Evolutionary conservation across 2,113 vertebrate genomes (phyloP).

Genomic region (Fulica atra): DNA sequence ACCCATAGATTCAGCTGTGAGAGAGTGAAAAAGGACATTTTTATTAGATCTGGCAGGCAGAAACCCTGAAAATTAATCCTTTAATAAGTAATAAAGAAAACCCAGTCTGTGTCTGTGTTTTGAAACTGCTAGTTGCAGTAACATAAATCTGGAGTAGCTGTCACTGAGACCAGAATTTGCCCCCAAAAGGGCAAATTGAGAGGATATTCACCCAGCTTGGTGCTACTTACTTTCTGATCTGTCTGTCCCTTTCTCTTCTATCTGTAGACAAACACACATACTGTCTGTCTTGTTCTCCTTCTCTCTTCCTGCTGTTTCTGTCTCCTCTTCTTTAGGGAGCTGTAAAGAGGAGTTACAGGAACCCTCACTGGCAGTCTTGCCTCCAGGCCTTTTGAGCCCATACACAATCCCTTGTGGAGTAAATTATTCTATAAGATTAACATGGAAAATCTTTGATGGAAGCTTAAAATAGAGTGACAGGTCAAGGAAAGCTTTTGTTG

Average conservation of each 20-base stretch:
- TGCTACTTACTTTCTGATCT: not conserved
- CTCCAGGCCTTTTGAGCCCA: not conserved
- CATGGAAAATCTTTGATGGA: not conserved
- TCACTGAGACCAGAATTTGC: not conserved
- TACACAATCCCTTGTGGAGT: not conserved
- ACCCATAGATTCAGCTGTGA: not conserved
- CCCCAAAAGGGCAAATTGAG: not conserved
- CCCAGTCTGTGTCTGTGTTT: not conserved
- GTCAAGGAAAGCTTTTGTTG: not conserved
- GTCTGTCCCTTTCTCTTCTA: not conserved
- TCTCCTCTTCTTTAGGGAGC: not conserved
- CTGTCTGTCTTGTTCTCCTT: not conserved
- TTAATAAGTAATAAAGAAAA: not conserved
- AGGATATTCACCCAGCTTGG: not conserved
- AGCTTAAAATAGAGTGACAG: not conserved
- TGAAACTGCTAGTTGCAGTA: not conserved
- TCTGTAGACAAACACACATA: too few relatives aligned
- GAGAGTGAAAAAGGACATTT: not conserved
- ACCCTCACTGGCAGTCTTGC: not conserved
- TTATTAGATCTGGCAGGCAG: not conserved
- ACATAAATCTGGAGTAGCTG: not conserved
- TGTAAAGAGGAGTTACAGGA: not conserved
- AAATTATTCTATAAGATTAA: not conserved
- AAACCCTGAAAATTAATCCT: not conserved
- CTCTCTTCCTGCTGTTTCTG: not conserved